phyloP scores from a whole-genome alignment of 2,797 vertebrate genomes.

The Salmo trutta region DNA sequence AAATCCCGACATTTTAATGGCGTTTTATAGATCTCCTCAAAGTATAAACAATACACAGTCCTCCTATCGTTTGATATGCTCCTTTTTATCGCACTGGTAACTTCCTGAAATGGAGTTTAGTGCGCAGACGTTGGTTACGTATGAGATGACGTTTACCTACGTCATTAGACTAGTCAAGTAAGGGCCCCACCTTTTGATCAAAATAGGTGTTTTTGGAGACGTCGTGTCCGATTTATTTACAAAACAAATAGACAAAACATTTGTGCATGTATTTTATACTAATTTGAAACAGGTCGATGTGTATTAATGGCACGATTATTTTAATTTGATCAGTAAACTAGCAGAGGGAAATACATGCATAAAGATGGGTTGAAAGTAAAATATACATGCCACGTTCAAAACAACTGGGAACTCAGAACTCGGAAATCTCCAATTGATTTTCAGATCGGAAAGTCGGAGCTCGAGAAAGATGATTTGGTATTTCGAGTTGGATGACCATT shows the following conservation, averaged over 20 bases:
- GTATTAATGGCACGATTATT: not conserved
- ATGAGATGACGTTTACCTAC: not conserved
- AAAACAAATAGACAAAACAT: too few relatives aligned
- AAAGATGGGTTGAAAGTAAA: not conserved
- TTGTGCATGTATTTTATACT: too few relatives aligned
- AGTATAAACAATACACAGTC: slow-evolving; percentile 48
- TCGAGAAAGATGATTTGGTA: too few relatives aligned
- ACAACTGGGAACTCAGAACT: too few relatives aligned
- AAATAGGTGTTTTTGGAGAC: not conserved
- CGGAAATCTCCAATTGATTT: too few relatives aligned
- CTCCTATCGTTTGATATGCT: slow-evolving; percentile 9
- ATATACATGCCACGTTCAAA: too few relatives aligned
- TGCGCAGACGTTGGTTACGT: slow-evolving; percentile 60
- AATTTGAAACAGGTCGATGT: too few relatives aligned
- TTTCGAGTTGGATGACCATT: too few relatives aligned
- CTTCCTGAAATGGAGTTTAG: slow-evolving; percentile 62
- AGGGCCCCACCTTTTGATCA: not conserved
- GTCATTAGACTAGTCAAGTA: not conserved
- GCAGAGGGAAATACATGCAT: not conserved
- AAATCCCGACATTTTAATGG: slow-evolving; percentile 81
- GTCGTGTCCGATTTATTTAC: too few relatives aligned
- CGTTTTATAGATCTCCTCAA: slow-evolving; percentile 24
- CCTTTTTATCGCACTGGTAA: slow-evolving; percentile 10
- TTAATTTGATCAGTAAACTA: not conserved
- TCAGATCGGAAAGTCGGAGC: too few relatives aligned